Conservation (phyloP, 2,113 vertebrate species). For the Sisor rabdophorus region DNA sequence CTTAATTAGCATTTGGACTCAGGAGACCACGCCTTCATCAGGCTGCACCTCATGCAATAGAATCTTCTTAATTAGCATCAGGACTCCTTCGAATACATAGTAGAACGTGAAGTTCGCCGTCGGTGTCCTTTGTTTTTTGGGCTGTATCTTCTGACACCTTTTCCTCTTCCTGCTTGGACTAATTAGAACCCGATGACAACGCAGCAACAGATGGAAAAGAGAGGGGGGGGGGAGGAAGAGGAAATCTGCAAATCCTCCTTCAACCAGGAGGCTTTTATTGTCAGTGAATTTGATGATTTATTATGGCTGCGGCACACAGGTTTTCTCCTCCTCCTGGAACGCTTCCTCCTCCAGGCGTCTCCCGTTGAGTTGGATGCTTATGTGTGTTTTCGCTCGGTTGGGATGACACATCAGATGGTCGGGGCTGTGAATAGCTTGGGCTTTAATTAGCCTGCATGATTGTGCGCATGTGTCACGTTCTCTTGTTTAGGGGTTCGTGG, state of each 20-base stretch:
- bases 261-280: not conserved
- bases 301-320: not conserved
- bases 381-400: conserved; percentile 29
- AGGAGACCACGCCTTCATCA: no score
- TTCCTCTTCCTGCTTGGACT: not conserved
- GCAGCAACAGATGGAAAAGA: conserved; percentile 40
- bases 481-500: conserved; percentile 11
- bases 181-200: conserved; percentile 14
- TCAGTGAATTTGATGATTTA: conserved; percentile 18
- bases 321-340: conserved; percentile 14
- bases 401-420: conserved; percentile 3
- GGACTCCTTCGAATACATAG: no score
- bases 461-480: conserved; percentile 47
- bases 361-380: not conserved
- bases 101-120: not conserved
- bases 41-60: no score
- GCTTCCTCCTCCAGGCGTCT: not conserved
- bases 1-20: no score
- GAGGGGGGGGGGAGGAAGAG: not conserved
- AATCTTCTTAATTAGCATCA: no score
- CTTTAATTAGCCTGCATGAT: conserved; percentile 56
- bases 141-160: not conserved
- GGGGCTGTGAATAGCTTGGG: conserved; percentile 52
- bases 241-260: not conserved
- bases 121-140: conserved; percentile 32